A percentile compares a stretch with the other conserved stretches of the same genome.
Conservation (phyloP, 2,113 vertebrate species). For the Arvicanthis niloticus region DNA sequence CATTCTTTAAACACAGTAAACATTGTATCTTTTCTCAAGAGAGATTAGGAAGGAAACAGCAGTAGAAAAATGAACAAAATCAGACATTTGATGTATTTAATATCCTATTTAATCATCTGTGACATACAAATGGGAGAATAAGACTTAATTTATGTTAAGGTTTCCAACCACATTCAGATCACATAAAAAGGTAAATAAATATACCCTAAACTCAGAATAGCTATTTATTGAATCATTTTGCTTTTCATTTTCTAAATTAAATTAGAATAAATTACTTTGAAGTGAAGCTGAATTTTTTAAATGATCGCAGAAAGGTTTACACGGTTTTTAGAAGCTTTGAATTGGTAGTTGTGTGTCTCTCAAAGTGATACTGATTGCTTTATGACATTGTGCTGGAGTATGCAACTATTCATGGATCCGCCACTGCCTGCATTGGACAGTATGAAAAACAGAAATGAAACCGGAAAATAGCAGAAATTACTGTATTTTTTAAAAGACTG, state of each 20-base stretch:
- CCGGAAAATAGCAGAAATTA: not conserved
- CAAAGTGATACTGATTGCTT: not conserved
- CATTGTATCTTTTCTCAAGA: constrained; percentile 54
- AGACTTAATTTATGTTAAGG: constrained; percentile 62
- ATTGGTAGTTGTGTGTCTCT: constrained; percentile 7
- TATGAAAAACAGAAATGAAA: constrained; percentile 41
- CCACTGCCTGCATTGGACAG: not conserved
- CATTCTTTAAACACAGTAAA: constrained; percentile 53
- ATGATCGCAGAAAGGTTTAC: not conserved
- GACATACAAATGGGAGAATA: constrained; percentile 38
- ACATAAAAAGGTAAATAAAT: constrained; percentile 59
- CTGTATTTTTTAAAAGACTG: not conserved
- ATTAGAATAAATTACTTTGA: constrained; percentile 41
- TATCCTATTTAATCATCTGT: constrained; percentile 51
- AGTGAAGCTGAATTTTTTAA: constrained; percentile 26
- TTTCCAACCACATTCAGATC: not conserved
- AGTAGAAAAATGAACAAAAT: constrained; percentile 49
- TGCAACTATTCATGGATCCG: not conserved
- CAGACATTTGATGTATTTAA: constrained; percentile 58
- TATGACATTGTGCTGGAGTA: not conserved
- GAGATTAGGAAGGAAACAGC: constrained; percentile 52
- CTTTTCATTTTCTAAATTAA: constrained; percentile 30
- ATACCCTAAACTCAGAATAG: constrained; percentile 5
- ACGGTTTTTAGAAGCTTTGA: not conserved
- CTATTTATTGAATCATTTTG: constrained; percentile 44